phyloP scores from a whole-genome alignment of 53 echinoderm and acorn worm species.

The Temnopleurus reevesii region DNA sequence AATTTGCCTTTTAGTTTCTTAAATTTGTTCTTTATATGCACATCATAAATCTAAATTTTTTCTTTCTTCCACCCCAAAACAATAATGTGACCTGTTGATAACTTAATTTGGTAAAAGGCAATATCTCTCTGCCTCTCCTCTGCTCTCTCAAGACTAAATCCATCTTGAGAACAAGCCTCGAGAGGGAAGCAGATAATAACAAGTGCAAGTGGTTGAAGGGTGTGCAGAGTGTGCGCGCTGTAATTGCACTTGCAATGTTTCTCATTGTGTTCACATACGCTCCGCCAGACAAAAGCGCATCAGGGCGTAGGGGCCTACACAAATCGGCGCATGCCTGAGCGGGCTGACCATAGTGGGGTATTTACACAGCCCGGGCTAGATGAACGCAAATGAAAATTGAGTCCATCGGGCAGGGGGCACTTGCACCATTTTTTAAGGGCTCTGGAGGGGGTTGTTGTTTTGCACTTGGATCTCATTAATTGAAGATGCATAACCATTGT shows the following conservation, averaged over 20 bases:
- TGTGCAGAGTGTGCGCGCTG: conserved; percentile 24
- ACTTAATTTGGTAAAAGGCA: neutral
- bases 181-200: conserved; percentile 28
- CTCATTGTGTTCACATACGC: neutral
- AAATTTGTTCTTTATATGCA: too few relatives aligned
- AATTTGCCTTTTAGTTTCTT: too few relatives aligned
- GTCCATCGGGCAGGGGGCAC: conserved; percentile 18
- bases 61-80: too few relatives aligned
- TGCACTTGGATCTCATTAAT: neutral
- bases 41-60: too few relatives aligned
- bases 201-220: conserved; percentile 39
- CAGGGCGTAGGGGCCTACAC: conserved; percentile 28
- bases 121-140: neutral
- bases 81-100: conserved; percentile 3
- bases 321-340: conserved; percentile 40
- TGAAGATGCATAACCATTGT: neutral
- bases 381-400: conserved; percentile 56
- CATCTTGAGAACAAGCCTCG: neutral
- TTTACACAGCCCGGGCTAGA: conserved; percentile 46
- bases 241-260: conserved; percentile 40
- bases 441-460: conserved; percentile 20
- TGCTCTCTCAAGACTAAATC: neutral
- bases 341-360: conserved; percentile 28
- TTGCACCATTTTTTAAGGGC: conserved; percentile 16
- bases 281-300: conserved; percentile 24